Base-by-base conservation (phyloP, 2,797 vertebrate species). In the Danio albolineatus region DNA sequence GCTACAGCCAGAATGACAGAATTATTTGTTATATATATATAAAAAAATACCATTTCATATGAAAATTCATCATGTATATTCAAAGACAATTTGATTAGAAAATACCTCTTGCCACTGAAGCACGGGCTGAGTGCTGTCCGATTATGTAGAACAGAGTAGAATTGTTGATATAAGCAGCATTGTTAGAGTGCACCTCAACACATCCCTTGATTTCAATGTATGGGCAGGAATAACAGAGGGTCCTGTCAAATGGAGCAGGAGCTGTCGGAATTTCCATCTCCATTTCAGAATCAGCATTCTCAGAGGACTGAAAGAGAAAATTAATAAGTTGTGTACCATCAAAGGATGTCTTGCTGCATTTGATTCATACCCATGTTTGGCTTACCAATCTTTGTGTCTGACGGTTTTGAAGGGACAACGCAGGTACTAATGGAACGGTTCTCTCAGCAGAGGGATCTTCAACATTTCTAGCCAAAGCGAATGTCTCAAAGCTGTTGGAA, bases 401-500 rank as follows among this genome's bases (percentile, higher is more conserved):
- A 89, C 28, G 74, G 5, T 85, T 86, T 14, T 64, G 51, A 4
- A 19, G 0, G 3, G 41, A 9, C 2, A 12, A 0, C 7, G 59
- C 75, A 16, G 93, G 91, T 51, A 96, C 86, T 44, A 97, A 78
- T 16, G 93, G 88, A 12, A 85, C 93, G 46, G 78, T 90, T 86
- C 71, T 95, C 53, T 89, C 90, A 61, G 70, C 75, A 83, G 85
- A 38, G 13, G 90, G 79, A 43, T 96, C 91, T 84, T 92, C 94
- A 70, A 91, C 76, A 82, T 95, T 94, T 89, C 93, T 95, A 82
- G 90, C 88, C 39, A 96, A 75, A 82, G 93, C 95, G 88, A 91
- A 69, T 53, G 93, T 93, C 7, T 94, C 91, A 73, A 94, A 84
- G 44, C 96, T 97, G 87, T 90, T 28, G 28, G 28, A 28, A 28